Evolutionary conservation across 2,113 vertebrate species (phyloP), one percentile per base, ranked within the genome.

Genomic region (Formicarius rufipectus): DNA sequence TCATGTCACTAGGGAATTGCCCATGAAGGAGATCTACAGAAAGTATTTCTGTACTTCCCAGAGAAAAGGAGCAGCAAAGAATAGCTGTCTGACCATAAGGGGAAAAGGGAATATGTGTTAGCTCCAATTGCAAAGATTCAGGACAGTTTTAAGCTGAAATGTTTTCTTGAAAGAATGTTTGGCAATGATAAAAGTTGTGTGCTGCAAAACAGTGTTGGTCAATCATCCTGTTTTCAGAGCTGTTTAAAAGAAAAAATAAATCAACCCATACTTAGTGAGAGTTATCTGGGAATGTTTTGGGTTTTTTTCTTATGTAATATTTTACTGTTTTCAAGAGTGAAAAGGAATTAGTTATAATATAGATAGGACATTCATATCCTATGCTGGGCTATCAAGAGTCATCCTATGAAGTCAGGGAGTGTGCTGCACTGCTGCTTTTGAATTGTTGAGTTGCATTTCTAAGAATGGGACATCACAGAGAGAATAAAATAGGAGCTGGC

Each of bases 201-300:
- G 76, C 40, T 92, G 47, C 71, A 56, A 76, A 92, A 59, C 56
- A 55, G 42, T 31, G 44, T 81, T 81, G 40, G 79, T 69, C 64
- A 94, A 82, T 94, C 85, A 82, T 83, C 49, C 37, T 60, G 23
- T 90, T 95, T 96, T 64, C 82, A 94, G 72, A 93, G 76, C 64
- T 63, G 67, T 55, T 83, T 82, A 33, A 56, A 83, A 79, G 13
- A 39, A 87, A 50, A 56, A 47, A 37, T 13, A 50, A 19, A 76
- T 79, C 19, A 42, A 35, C 44, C n/a, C n/a, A 18, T 80, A 77
- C 33, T 90, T 60, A 22, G 9, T 53, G 66, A 77, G 37, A 55
- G 24, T 39, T 84, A 44, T 53, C 52, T 81, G 72, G 52, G 44
- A 88, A 89, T 40, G 18, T 53, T 14, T 23, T 49, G n/a, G 52